These are phyloP conservation scores for Neoaliturus tenellus DNA, from an alignment of 2,888 invertebrate species.

Conservation along the genomic window DNA sequence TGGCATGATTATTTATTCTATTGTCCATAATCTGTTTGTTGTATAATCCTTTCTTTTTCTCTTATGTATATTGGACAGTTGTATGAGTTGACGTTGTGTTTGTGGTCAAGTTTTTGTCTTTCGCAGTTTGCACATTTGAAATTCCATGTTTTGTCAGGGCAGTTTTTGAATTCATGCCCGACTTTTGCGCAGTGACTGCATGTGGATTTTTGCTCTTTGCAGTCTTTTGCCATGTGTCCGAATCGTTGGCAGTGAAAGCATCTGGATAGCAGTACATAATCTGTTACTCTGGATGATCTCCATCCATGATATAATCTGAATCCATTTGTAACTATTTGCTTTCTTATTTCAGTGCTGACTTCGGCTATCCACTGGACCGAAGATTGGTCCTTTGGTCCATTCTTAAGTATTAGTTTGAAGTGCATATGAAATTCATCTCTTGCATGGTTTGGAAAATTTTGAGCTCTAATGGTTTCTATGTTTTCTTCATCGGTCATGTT, in stretches of 20 bases:
- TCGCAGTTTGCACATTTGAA: not conserved
- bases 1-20: not conserved
- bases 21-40: not conserved
- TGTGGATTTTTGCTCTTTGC: not conserved
- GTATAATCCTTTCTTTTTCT: not conserved
- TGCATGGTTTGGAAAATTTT: too few species aligned
- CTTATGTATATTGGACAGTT: not conserved
- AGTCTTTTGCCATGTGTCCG: constrained; percentile 59
- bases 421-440: too few species aligned
- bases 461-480: too few species aligned
- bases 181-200: constrained; percentile 58
- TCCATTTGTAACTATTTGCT: not conserved
- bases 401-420: too few species aligned
- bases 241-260: constrained; percentile 63
- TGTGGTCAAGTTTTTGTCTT: not conserved
- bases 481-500: too few species aligned
- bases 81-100: not conserved
- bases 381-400: not conserved
- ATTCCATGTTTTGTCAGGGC: not conserved
- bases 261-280: constrained; percentile 56
- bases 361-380: not conserved
- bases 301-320: constrained; percentile 58
- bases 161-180: constrained; percentile 1
- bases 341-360: not conserved
- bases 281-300: constrained; percentile 57